These are phyloP conservation scores for Pipa parva DNA, from an alignment of 2,113 vertebrate genomes.

Conservation along the genomic window DNA sequence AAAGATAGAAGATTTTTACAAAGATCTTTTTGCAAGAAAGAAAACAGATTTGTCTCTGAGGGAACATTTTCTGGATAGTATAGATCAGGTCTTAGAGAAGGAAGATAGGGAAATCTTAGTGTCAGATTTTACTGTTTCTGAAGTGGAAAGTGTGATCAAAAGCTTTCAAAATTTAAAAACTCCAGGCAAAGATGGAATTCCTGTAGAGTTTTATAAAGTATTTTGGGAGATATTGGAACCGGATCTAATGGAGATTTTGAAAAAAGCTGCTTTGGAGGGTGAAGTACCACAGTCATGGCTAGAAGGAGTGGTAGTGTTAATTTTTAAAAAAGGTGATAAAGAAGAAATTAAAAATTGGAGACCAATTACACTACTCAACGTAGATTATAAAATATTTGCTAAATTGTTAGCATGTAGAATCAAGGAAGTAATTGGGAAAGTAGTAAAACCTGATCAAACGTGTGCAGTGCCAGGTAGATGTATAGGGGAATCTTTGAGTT, in stretches of 20 bases:
- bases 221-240: neutral
- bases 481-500: neutral
- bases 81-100: neutral
- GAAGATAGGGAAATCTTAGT: neutral
- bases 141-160: neutral
- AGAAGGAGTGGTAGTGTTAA: neutral
- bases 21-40: neutral
- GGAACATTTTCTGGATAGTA: neutral
- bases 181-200: neutral
- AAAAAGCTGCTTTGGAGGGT: neutral
- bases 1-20: neutral
- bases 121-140: neutral
- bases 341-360: neutral
- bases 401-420: neutral
- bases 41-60: neutral
- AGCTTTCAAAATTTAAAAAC: neutral
- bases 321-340: neutral
- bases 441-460: neutral
- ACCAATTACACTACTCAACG: neutral
- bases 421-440: neutral
- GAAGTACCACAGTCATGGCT: neutral
- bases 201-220: neutral
- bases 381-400: neutral
- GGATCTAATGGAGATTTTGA: neutral
- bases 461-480: neutral